Conservation (phyloP, 2,113 vertebrate species). For the Pomatostomus ruficeps region DNA sequence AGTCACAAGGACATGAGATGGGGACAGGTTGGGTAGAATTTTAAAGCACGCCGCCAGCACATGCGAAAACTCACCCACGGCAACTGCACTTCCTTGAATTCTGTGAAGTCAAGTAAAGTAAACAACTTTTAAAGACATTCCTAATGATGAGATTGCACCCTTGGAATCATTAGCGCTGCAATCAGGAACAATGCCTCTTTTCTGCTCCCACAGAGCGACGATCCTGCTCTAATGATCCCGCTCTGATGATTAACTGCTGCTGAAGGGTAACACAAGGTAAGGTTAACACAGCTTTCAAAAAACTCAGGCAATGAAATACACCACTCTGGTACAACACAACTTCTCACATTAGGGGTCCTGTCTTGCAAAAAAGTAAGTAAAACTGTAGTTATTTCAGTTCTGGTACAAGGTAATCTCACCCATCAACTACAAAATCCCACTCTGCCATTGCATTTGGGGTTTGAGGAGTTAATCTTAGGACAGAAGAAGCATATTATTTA, state of each 20-base stretch:
- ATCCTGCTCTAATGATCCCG: constrained; percentile 3
- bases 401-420: background rate
- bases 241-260: constrained; percentile 42
- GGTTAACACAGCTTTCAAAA: constrained; percentile 29
- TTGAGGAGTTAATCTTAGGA: background rate
- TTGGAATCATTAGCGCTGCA: constrained; percentile 37
- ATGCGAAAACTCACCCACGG: background rate
- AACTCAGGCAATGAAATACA: constrained; percentile 16
- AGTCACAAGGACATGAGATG: background rate
- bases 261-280: constrained; percentile 50
- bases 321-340: background rate
- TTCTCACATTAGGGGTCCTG: background rate
- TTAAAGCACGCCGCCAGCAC: background rate
- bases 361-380: background rate
- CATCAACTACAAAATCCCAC: background rate
- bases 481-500: background rate
- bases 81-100: background rate
- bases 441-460: background rate
- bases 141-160: constrained; percentile 13
- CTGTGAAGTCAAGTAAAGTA: background rate
- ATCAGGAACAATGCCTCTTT: constrained; percentile 34
- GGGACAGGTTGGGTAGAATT: background rate
- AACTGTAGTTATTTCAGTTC: background rate
- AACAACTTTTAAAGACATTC: constrained; percentile 34
- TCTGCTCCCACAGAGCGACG: constrained; percentile 34